Evolutionary conservation across 2,888 invertebrate species (phyloP).

Genomic region (Artemia sinica): DNA sequence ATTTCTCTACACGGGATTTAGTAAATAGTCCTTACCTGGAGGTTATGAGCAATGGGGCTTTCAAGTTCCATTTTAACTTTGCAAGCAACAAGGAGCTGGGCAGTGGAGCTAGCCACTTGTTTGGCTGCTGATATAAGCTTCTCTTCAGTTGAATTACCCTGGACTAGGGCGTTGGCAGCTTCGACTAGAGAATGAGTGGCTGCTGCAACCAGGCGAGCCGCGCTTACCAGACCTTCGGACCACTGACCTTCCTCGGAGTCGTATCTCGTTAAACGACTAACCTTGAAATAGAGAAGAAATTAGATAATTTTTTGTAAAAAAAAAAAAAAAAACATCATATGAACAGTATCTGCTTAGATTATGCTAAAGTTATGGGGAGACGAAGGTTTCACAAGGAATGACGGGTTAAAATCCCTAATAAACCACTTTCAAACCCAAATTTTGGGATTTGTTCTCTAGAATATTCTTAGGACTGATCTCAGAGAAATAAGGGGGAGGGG

Average conservation of each 20-base stretch:
- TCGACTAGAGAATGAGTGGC: conserved; percentile 95
- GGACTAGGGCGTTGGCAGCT: conserved; percentile 88
- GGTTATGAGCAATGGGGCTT: conserved; percentile 73
- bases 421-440: background rate
- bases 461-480: no score
- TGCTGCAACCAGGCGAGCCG: conserved; percentile 85
- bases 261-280: conserved; percentile 57
- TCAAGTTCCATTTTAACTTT: conserved; percentile 96
- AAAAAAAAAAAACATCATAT: background rate
- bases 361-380: background rate
- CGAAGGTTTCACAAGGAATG: background rate
- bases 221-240: conserved; percentile 91
- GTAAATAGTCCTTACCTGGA: conserved; percentile 37
- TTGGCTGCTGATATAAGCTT: conserved; percentile 88
- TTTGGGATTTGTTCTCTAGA: no score
- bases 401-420: background rate
- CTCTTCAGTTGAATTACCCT: conserved; percentile 81
- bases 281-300: conserved; percentile 26
- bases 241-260: conserved; percentile 92
- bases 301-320: background rate
- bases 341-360: background rate
- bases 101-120: conserved; percentile 90
- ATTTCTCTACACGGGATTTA: no score
- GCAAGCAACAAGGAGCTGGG: conserved; percentile 90
- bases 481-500: no score